Percentiles rank a stretch among this genome's conserved stretches.
These are phyloP conservation scores for Drosophila serrata DNA, from an alignment of 1,140 invertebrate genomes.

Conservation along the genomic window DNA sequence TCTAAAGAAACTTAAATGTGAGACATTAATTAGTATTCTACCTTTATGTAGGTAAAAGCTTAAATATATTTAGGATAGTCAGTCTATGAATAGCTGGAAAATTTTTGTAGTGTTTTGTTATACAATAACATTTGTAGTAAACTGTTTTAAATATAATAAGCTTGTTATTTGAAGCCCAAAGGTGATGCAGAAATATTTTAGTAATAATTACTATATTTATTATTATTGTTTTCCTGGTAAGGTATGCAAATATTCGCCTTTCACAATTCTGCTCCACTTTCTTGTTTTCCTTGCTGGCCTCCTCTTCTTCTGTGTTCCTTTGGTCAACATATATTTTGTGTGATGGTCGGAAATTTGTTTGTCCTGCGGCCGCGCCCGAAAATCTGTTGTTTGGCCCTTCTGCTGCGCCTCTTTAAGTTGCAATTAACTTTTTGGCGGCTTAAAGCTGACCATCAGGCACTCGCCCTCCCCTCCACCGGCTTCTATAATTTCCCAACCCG, in stretches of 20 bases:
- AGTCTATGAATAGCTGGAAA: too few relatives aligned
- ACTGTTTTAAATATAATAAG: too few relatives aligned
- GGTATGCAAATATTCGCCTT: slow-evolving; percentile 4
- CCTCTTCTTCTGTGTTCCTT: slow-evolving; percentile 27
- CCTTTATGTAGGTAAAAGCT: too few relatives aligned
- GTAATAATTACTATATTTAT: not conserved
- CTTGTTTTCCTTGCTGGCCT: slow-evolving; percentile 1
- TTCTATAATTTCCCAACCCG: slow-evolving; percentile 5
- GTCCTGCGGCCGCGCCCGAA: slow-evolving; percentile 65
- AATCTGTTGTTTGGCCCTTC: slow-evolving; percentile 62
- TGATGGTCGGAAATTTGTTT: slow-evolving; percentile 78
- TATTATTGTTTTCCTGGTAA: not conserved
- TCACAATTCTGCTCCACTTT: not conserved
- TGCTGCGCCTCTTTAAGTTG: slow-evolving; percentile 73
- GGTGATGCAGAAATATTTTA: not conserved
- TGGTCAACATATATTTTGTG: slow-evolving; percentile 66
- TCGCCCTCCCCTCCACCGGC: not conserved
- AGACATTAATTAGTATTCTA: not conserved
- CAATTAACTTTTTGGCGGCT: slow-evolving; percentile 78
- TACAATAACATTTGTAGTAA: too few relatives aligned
- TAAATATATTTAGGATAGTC: too few relatives aligned
- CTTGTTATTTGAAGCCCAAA: not conserved
- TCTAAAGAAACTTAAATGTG: too few relatives aligned
- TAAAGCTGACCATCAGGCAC: slow-evolving; percentile 38
- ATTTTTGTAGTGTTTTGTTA: too few relatives aligned